Conservation (phyloP, 1,140 invertebrate genomes). For the Mesaphorura yosii region DNA sequence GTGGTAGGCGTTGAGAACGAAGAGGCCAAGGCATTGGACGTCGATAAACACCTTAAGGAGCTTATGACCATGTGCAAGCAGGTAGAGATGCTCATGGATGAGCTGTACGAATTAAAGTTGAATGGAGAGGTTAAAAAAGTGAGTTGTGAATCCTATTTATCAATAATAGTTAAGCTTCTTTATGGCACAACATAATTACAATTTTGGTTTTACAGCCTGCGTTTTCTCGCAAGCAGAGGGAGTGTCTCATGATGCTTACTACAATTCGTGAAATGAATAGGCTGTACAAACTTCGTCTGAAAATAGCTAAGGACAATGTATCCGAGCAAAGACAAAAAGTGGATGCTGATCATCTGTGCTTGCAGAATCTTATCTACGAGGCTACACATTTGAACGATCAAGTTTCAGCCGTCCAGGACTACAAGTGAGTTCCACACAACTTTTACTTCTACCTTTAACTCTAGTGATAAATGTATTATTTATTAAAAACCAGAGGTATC, state of each 20-base stretch:
- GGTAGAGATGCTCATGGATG: constrained; percentile 11
- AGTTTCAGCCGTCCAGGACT: constrained; percentile 83
- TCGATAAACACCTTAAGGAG: background rate
- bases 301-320: constrained; percentile 63
- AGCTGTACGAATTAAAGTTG: constrained; percentile 14
- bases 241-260: constrained; percentile 61
- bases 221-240: constrained; percentile 38
- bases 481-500: constrained; percentile 56
- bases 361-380: constrained; percentile 93
- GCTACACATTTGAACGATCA: constrained; percentile 84
- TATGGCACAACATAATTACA: constrained; percentile 1
- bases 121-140: constrained; percentile 5
- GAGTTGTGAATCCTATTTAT: background rate
- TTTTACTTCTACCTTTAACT: background rate
- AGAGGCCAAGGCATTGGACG: constrained; percentile 8
- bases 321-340: constrained; percentile 70
- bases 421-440: constrained; percentile 52
- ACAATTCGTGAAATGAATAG: constrained; percentile 80
- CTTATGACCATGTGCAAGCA: constrained; percentile 5
- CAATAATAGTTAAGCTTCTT: background rate
- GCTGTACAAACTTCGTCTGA: constrained; percentile 72
- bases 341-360: constrained; percentile 74
- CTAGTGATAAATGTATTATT: background rate
- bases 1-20: constrained; percentile 38
- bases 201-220: background rate